Evolutionary conservation across 2,888 invertebrate genomes (phyloP).

Genomic region (Tanaodytes sp.): DNA sequence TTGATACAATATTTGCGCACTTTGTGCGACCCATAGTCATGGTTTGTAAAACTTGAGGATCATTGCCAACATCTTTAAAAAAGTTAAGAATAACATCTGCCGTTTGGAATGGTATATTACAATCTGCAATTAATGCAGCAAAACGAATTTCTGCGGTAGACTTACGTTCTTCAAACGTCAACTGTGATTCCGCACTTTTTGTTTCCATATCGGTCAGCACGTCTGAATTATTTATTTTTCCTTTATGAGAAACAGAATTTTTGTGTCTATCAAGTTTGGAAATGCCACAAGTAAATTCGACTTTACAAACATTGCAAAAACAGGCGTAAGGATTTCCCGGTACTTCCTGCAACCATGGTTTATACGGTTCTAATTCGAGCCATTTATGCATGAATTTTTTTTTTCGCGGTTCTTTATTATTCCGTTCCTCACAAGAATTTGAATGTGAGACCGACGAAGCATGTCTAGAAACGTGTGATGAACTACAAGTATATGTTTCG

Average conservation of each 20-base stretch:
- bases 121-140: constrained; percentile 30
- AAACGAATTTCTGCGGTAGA: constrained; percentile 44
- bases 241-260: background rate
- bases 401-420: background rate
- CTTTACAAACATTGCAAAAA: constrained; percentile 1
- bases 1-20: constrained; percentile 6
- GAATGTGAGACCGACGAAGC: background rate
- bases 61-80: constrained; percentile 33
- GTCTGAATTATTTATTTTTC: too few species aligned
- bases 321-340: background rate
- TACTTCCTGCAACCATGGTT: constrained; percentile 20
- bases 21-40: constrained; percentile 18
- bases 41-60: constrained; percentile 28
- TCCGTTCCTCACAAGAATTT: background rate
- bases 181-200: background rate
- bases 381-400: constrained; percentile 16
- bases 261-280: background rate
- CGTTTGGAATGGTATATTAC: constrained; percentile 39
- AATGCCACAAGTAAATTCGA: constrained; percentile 1
- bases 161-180: too few species aligned
- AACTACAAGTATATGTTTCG: background rate
- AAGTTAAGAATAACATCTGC: constrained; percentile 33
- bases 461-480: constrained; percentile 11
- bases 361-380: constrained; percentile 6
- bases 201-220: background rate